These are phyloP conservation scores for Erebia aethiops DNA, from an alignment of 2,888 invertebrate genomes.

Conservation along the genomic window DNA sequence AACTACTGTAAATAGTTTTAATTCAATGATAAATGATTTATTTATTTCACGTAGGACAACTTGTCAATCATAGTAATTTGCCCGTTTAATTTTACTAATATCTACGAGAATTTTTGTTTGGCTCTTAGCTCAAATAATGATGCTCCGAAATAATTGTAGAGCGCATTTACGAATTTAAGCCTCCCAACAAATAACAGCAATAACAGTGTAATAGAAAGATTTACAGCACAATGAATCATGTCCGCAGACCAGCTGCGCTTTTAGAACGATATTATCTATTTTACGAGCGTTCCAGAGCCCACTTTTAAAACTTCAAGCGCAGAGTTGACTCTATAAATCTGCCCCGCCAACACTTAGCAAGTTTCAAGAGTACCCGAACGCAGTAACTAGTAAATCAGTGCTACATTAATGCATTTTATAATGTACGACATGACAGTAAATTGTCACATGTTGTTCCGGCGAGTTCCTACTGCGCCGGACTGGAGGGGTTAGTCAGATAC, in stretches of 20 bases:
- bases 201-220: constrained; percentile 15
- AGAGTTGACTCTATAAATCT: constrained; percentile 32
- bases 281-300: constrained; percentile 4
- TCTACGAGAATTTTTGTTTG: no score
- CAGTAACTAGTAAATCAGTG: constrained; percentile 32
- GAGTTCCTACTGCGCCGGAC: no score
- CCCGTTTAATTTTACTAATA: no score
- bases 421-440: no score
- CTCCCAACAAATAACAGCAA: constrained; percentile 1
- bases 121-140: no score
- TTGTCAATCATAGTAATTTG: no score
- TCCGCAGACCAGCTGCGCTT: constrained; percentile 14
- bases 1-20: no score
- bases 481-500: no score
- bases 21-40: no score
- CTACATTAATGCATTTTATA: constrained; percentile 10
- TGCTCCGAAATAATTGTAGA: not conserved
- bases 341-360: constrained; percentile 17
- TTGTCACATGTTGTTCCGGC: no score
- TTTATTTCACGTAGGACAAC: no score
- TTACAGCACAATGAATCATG: constrained; percentile 13
- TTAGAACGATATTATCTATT: constrained; percentile 14
- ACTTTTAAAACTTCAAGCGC: constrained; percentile 28
- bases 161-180: not conserved
- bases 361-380: constrained; percentile 27